These are phyloP conservation scores for Galeruca laticollis DNA, from an alignment of 2,888 invertebrate genomes.

Conservation along the genomic window DNA sequence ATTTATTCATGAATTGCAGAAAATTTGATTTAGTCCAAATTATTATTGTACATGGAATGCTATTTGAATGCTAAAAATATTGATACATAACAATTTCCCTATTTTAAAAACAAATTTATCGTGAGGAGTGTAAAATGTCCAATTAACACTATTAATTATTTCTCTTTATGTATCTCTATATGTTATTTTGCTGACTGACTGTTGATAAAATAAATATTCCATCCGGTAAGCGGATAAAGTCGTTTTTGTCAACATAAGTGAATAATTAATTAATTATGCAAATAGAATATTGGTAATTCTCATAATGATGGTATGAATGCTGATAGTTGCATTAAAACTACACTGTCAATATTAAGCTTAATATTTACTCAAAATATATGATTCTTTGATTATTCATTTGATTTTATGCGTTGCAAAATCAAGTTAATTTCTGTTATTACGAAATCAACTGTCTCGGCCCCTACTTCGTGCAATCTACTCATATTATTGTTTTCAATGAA, in stretches of 20 bases:
- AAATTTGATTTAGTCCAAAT: neutral
- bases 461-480: no score
- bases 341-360: neutral
- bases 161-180: neutral
- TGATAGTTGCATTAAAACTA: neutral
- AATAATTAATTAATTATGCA: slow-evolving; percentile 11
- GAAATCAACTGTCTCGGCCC: no score
- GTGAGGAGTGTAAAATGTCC: neutral
- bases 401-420: no score
- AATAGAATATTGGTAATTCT: neutral
- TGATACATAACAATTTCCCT: neutral
- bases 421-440: no score
- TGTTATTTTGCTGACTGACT: neutral
- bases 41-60: neutral
- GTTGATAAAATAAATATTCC: slow-evolving; percentile 5
- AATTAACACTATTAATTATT: neutral
- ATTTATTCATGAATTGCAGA: no score
- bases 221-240: neutral
- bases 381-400: neutral
- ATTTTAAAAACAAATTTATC: neutral
- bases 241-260: slow-evolving; percentile 3
- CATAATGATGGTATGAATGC: neutral
- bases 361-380: neutral
- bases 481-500: no score
- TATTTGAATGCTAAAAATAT: neutral